Base-by-base conservation (phyloP, 2,113 vertebrate genomes). In the Xyrauchen texanus region DNA sequence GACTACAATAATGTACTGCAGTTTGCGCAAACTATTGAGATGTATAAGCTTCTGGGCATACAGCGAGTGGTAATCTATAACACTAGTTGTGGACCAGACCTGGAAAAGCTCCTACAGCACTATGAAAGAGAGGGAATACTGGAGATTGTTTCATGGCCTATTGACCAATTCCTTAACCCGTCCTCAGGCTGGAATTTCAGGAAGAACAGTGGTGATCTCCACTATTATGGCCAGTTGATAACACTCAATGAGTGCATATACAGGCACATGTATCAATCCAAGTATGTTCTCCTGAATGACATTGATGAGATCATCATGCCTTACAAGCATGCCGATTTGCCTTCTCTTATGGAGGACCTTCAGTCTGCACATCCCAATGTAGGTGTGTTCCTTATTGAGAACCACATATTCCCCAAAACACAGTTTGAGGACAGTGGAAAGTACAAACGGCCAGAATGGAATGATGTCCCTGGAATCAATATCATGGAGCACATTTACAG, bases 241-340 rank as follows among this genome's bases (percentile, higher is more conserved):
- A 91, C 90, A 0, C 88, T 92, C 0, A 93, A 92, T 13, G 90
- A 91, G 42, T 93, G 91, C 52, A 75, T 91, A 51, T 92, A 93
- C 79, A 88, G 91, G 76, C 82, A 88, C 63, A 93, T 92, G 91
- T 86, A 86, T 16, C 70, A 69, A 8, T 91, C 90, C 0, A 88
- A 77, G 78, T 92, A 90, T 8, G 77, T 92, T 62, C 78, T 93
- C 67, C 81, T 95, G 58, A 92, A 91, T 61, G 93, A 95, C 82
- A 89, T 91, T 3, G 93, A 94, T 83, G 93, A 94, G 88, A 93
- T 93, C 63, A 89, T 93, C 51, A 87, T 93, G 87, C 93, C 92
- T 0, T 88, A 91, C 83, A 57, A 90, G 16, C 85, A 93, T 69
- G 1, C 64, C 0, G 12, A 87, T 76, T 87, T 94, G 72, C 86